phyloP scores from a whole-genome alignment of 2,888 invertebrate species.

The Gymnoscelis rufifasciata region DNA sequence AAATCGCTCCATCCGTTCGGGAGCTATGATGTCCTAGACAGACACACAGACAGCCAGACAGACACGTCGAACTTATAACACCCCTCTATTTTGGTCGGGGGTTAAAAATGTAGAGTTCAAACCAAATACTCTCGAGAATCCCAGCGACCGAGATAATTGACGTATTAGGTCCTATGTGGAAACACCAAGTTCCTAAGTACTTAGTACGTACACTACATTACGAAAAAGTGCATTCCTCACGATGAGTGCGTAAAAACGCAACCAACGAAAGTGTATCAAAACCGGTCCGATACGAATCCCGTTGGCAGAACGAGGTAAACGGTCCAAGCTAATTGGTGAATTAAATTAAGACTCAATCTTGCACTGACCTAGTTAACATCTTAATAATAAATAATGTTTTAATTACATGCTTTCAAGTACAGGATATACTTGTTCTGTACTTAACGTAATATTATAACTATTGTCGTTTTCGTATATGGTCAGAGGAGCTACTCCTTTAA shows the following conservation, averaged over 20 bases:
- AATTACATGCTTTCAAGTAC: not conserved
- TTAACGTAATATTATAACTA: no score
- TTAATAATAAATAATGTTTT: conserved; percentile 3
- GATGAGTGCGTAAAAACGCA: conserved; percentile 38
- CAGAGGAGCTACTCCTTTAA: no score
- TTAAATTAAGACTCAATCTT: conserved; percentile 13
- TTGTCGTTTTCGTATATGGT: no score
- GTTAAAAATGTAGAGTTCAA: no score
- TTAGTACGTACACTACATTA: conserved; percentile 31
- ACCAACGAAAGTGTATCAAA: conserved; percentile 52
- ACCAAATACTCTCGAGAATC: no score
- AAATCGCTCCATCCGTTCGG: no score
- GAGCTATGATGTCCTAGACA: no score
- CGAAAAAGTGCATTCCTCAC: conserved; percentile 52
- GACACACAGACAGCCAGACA: no score
- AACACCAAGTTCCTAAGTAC: conserved; percentile 18
- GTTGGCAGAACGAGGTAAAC: conserved; percentile 22
- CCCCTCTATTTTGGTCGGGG: no score
- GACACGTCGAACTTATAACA: no score
- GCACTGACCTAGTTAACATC: conserved; percentile 3
- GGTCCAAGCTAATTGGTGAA: conserved; percentile 16
- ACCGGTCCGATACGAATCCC: conserved; percentile 33
- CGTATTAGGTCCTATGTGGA: conserved; percentile 16
- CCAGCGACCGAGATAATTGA: no score
- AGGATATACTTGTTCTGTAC: not conserved